Percentiles rank a stretch among this genome's conserved stretches.
Evolutionary conservation across 1,140 invertebrate genomes (phyloP).

Genomic region (Conus betulinus): DNA sequence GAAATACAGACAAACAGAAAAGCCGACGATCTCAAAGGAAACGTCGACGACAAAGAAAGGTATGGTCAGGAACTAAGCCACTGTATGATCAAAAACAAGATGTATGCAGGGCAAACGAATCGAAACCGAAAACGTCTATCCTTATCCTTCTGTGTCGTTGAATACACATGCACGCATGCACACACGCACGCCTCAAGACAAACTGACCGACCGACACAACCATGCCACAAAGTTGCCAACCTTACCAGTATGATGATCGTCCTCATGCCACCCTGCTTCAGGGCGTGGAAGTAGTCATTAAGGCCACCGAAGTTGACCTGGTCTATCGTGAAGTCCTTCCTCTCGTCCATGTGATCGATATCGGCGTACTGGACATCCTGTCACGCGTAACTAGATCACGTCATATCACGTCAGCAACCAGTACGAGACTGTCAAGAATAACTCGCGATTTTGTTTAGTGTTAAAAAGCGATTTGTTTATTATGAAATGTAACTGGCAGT

Average conservation of each 20-base stretch:
- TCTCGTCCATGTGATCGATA: conserved; percentile 93
- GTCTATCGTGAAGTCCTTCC: conserved; percentile 91
- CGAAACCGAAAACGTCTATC: no score
- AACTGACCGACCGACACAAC: neutral
- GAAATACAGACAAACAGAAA: neutral
- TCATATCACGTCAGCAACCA: neutral
- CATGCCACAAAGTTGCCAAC: neutral
- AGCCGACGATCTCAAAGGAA: neutral
- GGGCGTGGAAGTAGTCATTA: conserved; percentile 83
- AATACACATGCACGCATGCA: no score
- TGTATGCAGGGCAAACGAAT: no score
- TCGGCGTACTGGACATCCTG: conserved; percentile 90
- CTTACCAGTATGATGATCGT: conserved; percentile 69
- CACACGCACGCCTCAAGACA: no score
- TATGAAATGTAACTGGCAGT: no score
- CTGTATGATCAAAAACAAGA: no score
- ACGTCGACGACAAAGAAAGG: no score
- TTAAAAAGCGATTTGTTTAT: no score
- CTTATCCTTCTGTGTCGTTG: no score
- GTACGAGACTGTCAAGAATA: neutral
- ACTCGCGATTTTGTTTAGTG: neutral
- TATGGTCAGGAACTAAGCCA: no score
- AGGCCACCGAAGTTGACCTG: conserved; percentile 82
- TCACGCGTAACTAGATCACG: neutral
- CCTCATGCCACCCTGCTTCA: conserved; percentile 79